Evolutionary conservation across 92 coral and sea anemone species (phyloP).

Genomic region (Anthopleura xanthogrammica): DNA sequence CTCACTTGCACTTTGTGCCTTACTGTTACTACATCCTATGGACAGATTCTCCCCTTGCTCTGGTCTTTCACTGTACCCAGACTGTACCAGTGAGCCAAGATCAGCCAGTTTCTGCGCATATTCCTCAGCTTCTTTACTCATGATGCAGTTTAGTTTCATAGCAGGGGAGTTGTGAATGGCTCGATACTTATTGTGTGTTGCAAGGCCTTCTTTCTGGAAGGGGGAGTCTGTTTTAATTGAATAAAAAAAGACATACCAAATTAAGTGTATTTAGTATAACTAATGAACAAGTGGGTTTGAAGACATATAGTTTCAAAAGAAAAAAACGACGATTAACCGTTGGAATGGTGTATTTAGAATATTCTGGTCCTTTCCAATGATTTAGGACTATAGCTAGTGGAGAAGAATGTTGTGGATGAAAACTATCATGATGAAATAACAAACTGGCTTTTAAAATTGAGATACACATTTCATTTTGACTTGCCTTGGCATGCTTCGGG

Average conservation of each 20-base stretch:
- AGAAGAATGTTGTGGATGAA: no score
- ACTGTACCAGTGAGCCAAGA: constrained; percentile 66
- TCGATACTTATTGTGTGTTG: constrained; percentile 75
- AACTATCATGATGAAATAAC: neutral
- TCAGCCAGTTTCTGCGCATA: constrained; percentile 80
- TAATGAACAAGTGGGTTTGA: no score
- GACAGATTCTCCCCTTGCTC: constrained; percentile 80
- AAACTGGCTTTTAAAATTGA: no score
- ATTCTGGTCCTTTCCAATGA: no score
- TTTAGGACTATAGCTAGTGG: no score
- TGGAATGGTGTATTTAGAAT: no score
- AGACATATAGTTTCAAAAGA: no score
- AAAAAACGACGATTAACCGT: no score
- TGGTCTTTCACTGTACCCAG: constrained; percentile 80
- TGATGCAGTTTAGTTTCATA: constrained; percentile 59
- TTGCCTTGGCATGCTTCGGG: constrained; percentile 34
- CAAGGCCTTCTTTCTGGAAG: constrained; percentile 61
- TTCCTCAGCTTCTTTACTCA: constrained; percentile 64
- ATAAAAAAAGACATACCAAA: no score
- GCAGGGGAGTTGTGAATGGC: constrained; percentile 70
- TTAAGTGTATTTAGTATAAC: no score
- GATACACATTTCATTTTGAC: neutral
- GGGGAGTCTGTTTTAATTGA: neutral
- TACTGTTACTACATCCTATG: constrained; percentile 50
- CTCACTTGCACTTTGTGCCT: constrained; percentile 47